Evolutionary conservation across 2,888 invertebrate genomes (phyloP).

Genomic region (Agriopis leucophaearia): DNA sequence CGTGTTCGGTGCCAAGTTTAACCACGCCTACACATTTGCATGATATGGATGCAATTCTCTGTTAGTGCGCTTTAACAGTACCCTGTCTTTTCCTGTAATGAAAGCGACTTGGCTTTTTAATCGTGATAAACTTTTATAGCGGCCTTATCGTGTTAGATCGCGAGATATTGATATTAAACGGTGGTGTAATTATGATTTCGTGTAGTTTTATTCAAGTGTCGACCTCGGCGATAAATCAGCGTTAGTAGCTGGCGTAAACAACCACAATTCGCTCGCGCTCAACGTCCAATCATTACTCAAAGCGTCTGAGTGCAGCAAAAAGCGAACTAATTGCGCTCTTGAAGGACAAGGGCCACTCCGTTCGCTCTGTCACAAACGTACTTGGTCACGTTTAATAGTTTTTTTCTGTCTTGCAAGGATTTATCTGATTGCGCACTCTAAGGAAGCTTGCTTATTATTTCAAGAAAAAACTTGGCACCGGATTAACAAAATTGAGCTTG

Average conservation of each 20-base stretch:
- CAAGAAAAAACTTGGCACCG: constrained; percentile 16
- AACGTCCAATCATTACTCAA: constrained; percentile 81
- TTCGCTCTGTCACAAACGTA: constrained; percentile 75
- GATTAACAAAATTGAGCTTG: constrained; percentile 14
- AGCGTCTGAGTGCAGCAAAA: constrained; percentile 81
- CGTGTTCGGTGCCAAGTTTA: constrained; percentile 78
- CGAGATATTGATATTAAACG: constrained; percentile 54
- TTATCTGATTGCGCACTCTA: constrained; percentile 46
- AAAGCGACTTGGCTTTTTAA: constrained; percentile 29
- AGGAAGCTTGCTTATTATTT: constrained; percentile 37
- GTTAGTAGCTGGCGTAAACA: constrained; percentile 78
- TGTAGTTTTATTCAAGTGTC: constrained; percentile 59
- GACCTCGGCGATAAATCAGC: constrained; percentile 72
- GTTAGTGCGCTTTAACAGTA: constrained; percentile 58
- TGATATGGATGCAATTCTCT: constrained; percentile 61
- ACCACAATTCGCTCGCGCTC: constrained; percentile 67
- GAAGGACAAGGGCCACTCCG: constrained; percentile 81
- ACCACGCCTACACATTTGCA: constrained; percentile 78
- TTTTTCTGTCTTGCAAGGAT: constrained; percentile 71
- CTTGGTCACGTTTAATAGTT: constrained; percentile 83
- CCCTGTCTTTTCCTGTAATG: constrained; percentile 52
- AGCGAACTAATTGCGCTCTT: constrained; percentile 82
- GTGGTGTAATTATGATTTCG: constrained; percentile 59
- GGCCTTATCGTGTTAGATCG: constrained; percentile 54
- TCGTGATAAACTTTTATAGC: constrained; percentile 40